phyloP scores from a whole-genome alignment of 2,797 vertebrate genomes.

The Poeciliopsis presidionis region DNA sequence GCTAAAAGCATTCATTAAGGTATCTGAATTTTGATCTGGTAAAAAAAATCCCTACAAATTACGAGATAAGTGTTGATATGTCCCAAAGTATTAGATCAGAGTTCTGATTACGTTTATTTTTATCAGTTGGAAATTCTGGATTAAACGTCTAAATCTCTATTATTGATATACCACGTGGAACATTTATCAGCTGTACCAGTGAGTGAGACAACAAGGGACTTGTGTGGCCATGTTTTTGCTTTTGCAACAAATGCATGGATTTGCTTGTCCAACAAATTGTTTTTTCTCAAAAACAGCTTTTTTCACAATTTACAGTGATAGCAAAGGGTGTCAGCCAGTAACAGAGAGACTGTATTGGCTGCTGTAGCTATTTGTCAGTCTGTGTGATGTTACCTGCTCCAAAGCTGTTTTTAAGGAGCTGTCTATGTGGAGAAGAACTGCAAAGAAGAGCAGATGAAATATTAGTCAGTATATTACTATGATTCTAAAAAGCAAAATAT shows the following conservation, averaged over 20 bases:
- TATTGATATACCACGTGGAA: background rate
- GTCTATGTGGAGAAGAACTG: background rate
- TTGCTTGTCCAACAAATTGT: background rate
- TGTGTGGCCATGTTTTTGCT: background rate
- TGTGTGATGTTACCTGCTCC: background rate
- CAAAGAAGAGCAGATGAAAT: background rate
- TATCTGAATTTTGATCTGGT: conserved; percentile 11
- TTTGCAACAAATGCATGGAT: background rate
- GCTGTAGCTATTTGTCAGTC: background rate
- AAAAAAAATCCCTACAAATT: conserved; percentile 5
- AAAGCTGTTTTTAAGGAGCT: background rate
- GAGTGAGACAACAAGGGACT: background rate
- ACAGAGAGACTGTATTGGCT: background rate
- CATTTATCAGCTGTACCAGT: background rate
- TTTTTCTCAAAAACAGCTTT: background rate
- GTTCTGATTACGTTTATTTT: background rate
- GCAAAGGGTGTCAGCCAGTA: background rate
- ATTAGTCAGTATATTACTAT: background rate
- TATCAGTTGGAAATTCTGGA: background rate
- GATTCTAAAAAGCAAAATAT: background rate
- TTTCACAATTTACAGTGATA: background rate
- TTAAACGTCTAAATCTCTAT: background rate
- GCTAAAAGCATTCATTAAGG: conserved; percentile 11
- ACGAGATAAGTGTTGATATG: background rate
- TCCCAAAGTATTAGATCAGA: background rate